A percentile compares a stretch with the other conserved stretches of the same genome.
Conservation (phyloP, 2,888 invertebrate species). For the Drosophila greeni region DNA sequence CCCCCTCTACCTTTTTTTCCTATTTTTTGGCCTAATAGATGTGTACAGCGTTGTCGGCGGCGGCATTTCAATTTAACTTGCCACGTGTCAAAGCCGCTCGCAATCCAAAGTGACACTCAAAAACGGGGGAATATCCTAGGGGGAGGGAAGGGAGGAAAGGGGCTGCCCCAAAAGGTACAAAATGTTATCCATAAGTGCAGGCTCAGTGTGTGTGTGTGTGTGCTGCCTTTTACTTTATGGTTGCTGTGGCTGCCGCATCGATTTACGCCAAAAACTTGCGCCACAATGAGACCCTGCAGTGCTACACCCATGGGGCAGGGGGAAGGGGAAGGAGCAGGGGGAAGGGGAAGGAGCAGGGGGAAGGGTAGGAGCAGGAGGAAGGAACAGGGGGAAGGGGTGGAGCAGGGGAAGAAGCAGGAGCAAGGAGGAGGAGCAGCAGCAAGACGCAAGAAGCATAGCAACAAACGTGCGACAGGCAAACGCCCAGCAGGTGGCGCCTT, state of each 20-base stretch:
- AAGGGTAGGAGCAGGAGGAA: neutral
- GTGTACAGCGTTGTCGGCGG: conserved; percentile 66
- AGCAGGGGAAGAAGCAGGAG: neutral
- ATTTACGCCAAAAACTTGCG: conserved; percentile 64
- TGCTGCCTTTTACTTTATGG: conserved; percentile 65
- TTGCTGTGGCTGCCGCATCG: conserved; percentile 70
- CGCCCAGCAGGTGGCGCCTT: conserved; percentile 12
- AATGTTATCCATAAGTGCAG: conserved; percentile 7
- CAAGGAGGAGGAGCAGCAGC: neutral
- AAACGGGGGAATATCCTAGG: conserved; percentile 5
- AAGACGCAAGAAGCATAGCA: conserved; percentile 8
- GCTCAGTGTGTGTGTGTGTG: conserved; percentile 12
- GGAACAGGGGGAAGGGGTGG: neutral
- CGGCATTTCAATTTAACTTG: conserved; percentile 73
- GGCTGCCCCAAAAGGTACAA: conserved; percentile 6
- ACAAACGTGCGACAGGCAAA: conserved; percentile 10
- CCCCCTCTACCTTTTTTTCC: neutral
- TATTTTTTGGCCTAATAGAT: conserved; percentile 56
- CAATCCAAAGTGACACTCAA: conserved; percentile 68
- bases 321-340: neutral
- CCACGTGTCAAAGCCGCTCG: conserved; percentile 69
- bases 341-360: conserved; percentile 1
- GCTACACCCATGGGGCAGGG: conserved; percentile 21
- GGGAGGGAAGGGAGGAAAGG: neutral
- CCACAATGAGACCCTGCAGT: conserved; percentile 60